Conservation (phyloP, 92 coral and sea anemone species). For the Paragorgia papillata region DNA sequence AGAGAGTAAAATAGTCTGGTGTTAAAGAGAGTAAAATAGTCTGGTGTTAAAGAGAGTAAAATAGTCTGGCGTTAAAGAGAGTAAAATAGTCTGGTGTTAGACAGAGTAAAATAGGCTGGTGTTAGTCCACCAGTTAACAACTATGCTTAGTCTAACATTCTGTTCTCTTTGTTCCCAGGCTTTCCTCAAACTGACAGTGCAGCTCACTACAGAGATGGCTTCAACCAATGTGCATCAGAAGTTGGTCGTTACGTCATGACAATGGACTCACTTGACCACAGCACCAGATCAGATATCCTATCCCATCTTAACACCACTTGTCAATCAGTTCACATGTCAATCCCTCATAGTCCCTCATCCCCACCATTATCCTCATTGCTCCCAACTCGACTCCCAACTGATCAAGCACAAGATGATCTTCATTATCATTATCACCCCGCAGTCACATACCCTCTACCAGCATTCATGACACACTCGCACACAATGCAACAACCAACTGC, state of each 20-base stretch:
- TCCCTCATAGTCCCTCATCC: slow-evolving; percentile 5
- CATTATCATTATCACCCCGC: slow-evolving; percentile 3
- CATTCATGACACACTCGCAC: background rate
- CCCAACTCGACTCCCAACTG: background rate
- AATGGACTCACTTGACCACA: slow-evolving; percentile 53
- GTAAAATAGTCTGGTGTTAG: too few relatives aligned
- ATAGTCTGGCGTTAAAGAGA: too few relatives aligned
- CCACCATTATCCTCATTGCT: slow-evolving; percentile 29
- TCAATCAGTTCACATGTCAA: slow-evolving; percentile 33
- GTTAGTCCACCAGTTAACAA: too few relatives aligned
- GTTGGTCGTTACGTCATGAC: slow-evolving; percentile 59
- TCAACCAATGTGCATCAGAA: slow-evolving; percentile 66
- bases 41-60: too few relatives aligned
- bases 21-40: too few relatives aligned
- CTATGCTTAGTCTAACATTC: too few relatives aligned
- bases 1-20: too few relatives aligned
- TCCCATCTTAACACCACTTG: slow-evolving; percentile 57
- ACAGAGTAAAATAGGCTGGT: too few relatives aligned
- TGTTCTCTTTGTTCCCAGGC: slow-evolving; percentile 20
- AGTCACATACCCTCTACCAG: slow-evolving; percentile 13
- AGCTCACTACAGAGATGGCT: slow-evolving; percentile 66
- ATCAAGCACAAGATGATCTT: slow-evolving; percentile 20
- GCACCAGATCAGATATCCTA: slow-evolving; percentile 54
- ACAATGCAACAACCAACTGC: background rate
- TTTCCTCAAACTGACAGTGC: slow-evolving; percentile 49